Percentiles rank a stretch among this genome's conserved stretches.
phyloP scores from a whole-genome alignment of 2,797 vertebrate species.

The Gymnothorax reevesii region DNA sequence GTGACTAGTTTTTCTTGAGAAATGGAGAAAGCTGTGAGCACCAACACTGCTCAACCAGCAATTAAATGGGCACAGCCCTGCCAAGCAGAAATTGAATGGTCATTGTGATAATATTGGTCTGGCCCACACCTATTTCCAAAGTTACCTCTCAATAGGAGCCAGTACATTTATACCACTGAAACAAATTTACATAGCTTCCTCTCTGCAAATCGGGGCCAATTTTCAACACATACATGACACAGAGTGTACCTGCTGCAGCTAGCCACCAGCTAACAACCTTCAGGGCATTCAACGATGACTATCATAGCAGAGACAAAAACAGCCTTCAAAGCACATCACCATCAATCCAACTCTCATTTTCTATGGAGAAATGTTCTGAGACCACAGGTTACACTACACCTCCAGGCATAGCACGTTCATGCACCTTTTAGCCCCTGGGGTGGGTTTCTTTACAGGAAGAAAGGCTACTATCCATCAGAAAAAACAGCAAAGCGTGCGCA shows the following conservation, averaged over 20 bases:
- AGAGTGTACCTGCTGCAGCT: not conserved
- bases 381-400: not conserved
- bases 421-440: slow-evolving; percentile 36
- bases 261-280: not conserved
- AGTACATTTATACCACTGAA: too few relatives aligned
- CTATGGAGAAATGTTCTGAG: not conserved
- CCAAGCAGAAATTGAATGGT: too few relatives aligned
- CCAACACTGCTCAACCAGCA: too few relatives aligned
- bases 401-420: not conserved
- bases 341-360: not conserved
- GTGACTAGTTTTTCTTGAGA: too few relatives aligned
- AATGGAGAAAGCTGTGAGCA: too few relatives aligned
- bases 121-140: too few relatives aligned
- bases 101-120: too few relatives aligned
- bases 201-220: not conserved
- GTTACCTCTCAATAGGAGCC: too few relatives aligned
- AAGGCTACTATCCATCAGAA: slow-evolving; percentile 56
- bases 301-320: not conserved
- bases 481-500: slow-evolving; percentile 46
- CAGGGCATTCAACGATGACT: not conserved
- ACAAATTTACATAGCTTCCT: not conserved
- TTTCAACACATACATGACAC: not conserved
- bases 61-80: too few relatives aligned
- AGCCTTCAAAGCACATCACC: not conserved
- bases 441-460: slow-evolving; percentile 14